Evolutionary conservation across 2,888 invertebrate genomes (phyloP), one percentile per base, ranked within the genome.

Genomic region (Brachypterus glaber): DNA sequence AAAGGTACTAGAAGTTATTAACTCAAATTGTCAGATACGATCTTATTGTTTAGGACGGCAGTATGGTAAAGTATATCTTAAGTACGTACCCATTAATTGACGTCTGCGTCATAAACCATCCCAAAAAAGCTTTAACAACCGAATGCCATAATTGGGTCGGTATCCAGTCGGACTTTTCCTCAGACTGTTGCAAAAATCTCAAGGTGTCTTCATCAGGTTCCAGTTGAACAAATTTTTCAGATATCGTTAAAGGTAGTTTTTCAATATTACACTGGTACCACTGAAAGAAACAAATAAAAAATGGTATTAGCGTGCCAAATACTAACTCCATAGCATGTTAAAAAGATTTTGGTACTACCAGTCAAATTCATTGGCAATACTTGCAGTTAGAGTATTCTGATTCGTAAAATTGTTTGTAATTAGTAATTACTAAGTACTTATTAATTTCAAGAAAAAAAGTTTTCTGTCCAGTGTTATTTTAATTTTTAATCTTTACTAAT

Each of bases 41-140:
- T n/a, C n/a, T n/a, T n/a, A n/a, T 8, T 24, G 24, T 7, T n/a
- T 24, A 24, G 7, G n/a, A 24, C n/a, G 24, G 7, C 7, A 7
- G n/a, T n/a, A 7, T n/a, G n/a, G n/a, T n/a, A n/a, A n/a, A n/a
- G n/a, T n/a, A n/a, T n/a, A 54, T 55, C 27, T 34, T 17, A 12
- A 27, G 4, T 17, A 74, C 79, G 77, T 66, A 89, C 79, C 95
- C 95, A 69, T 96, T 97, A 48, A 93, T 87, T 51, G 92, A 91
- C 2, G 96, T 97, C 62, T 87, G 83, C 17, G 91, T 87, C 82
- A 95, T 85, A 69, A 96, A 91, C 68, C 83, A 79, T 46, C 83
- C 79, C 13, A 96, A 73, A 26, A 95, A 67, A n/a, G 85, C 76
- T 54, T 85, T 82, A 11, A 86, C 87, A 24, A 96, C 53, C 24